phyloP scores from a whole-genome alignment of 1,140 invertebrate genomes.

The Drosophila yakuba region DNA sequence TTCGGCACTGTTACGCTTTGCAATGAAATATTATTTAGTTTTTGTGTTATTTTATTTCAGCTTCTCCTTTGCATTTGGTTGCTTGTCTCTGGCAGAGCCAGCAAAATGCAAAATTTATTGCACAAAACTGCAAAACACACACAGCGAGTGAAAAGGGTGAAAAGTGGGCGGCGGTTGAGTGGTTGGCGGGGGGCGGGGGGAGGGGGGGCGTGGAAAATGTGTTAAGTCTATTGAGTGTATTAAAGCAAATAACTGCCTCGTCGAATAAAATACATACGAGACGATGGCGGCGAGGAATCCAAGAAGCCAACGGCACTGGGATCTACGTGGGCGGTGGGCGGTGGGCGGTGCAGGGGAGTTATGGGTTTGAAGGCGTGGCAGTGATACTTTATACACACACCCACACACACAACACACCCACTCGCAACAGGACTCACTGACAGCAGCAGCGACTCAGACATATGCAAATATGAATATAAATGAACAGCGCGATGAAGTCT shows the following conservation, averaged over 20 bases:
- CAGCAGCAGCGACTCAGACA: conserved; percentile 46
- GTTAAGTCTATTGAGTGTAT: conserved; percentile 83
- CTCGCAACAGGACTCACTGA: conserved; percentile 24
- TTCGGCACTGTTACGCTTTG: conserved; percentile 13
- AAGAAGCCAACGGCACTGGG: conserved; percentile 26
- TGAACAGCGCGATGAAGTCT: conserved; percentile 71
- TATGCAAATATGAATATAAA: conserved; percentile 82
- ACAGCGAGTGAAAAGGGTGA: conserved; percentile 19
- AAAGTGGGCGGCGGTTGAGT: conserved; percentile 1
- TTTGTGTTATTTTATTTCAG: conserved; percentile 21
- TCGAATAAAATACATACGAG: conserved; percentile 73
- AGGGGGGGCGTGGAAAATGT: conserved; percentile 74
- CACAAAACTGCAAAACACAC: conserved; percentile 72
- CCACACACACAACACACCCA: too few relatives aligned
- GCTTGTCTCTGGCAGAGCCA: conserved; percentile 58
- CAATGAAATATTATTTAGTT: conserved; percentile 39
- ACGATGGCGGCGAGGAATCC: conserved; percentile 20
- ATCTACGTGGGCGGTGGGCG: neutral
- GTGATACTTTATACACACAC: conserved; percentile 55
- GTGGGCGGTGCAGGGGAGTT: neutral
- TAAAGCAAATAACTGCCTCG: conserved; percentile 82
- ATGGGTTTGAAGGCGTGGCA: conserved; percentile 19
- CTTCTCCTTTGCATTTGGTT: conserved; percentile 8
- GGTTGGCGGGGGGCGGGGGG: neutral
- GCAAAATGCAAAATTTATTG: conserved; percentile 82